Evolutionary conservation across 2,888 invertebrate genomes (phyloP), one percentile per base, ranked within the genome.

Genomic region (Tanypteryx hageni): DNA sequence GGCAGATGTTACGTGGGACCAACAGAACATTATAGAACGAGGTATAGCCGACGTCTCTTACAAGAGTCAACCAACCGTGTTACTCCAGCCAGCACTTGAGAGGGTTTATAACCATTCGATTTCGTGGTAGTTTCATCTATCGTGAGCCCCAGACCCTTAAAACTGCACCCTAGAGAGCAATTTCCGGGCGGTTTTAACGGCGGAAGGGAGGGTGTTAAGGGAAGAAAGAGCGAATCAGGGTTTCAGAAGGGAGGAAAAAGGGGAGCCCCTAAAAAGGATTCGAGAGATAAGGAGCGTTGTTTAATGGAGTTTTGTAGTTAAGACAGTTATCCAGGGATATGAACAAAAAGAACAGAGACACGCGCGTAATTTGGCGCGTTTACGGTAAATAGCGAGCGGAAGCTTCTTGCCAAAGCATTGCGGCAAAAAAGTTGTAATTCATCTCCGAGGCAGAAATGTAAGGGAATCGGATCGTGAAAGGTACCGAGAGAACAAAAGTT

Each of bases 101-200:
- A 44, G 56, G 56, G 84, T 31, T 44, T 44, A 44, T 44, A 44
- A 1, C 44, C 44, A 83, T 61, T 61, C n/a, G 13, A 86, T 61
- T 86, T 31, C 18, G 59, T 10, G 57, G 86, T 57, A 59, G 61
- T 31, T 86, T 27, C 64, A 64, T 0, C 64, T 11, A 64, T 64
- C 61, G 27, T 16, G 22, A 22, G 27, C 18, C 86, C 59, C 86
- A 68, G 14, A 10, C 58, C 86, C 59, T 27, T 31, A 27, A 31
- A 61, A 86, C 86, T 61, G 61, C 86, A 86, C 86, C 31, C 86
- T 10, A 18, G 86, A 59, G 86, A 61, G 86, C 22, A 57, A 61
- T 86, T 61, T 57, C 3, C 0, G 31, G 8, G n/a, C 11, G 86
- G 59, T 14, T 86, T 83, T 83, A n/a, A 44, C 82, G 22, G 22